A percentile compares a stretch with the other conserved stretches of the same genome.
Evolutionary conservation across 2,888 invertebrate genomes (phyloP).

Genomic region (Tribolium freemani): DNA sequence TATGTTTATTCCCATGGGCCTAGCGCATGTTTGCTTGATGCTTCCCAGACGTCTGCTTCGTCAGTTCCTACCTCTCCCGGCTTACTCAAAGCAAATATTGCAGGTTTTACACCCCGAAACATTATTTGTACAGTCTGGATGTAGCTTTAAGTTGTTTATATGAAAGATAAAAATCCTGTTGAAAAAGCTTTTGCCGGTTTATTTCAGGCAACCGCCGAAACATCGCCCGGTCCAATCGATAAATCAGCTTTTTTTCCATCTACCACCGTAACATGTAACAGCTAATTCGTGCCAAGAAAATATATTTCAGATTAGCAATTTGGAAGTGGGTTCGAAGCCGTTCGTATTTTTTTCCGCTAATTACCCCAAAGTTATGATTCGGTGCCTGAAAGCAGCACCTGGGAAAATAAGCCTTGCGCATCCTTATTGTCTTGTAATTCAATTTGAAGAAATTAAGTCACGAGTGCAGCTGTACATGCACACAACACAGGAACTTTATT

Average conservation of each 20-base stretch:
- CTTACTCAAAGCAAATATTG: neutral
- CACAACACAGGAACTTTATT: constrained; percentile 7
- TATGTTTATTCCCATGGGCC: too few relatives aligned
- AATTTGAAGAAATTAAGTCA: constrained; percentile 12
- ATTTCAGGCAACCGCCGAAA: constrained; percentile 21
- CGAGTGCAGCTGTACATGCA: constrained; percentile 5
- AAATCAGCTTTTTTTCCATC: constrained; percentile 27
- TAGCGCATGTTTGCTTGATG: too few relatives aligned
- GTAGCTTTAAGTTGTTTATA: constrained; percentile 17
- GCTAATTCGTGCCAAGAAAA: constrained; percentile 11
- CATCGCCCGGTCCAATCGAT: constrained; percentile 23
- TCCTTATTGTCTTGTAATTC: neutral
- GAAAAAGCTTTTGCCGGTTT: constrained; percentile 17
- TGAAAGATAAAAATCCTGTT: constrained; percentile 10
- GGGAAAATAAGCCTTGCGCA: constrained; percentile 5
- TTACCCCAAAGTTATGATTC: neutral
- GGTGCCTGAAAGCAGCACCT: neutral
- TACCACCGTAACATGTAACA: constrained; percentile 6
- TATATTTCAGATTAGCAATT: neutral
- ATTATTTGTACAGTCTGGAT: constrained; percentile 2
- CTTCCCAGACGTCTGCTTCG: neutral
- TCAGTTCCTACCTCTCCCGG: neutral
- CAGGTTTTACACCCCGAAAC: constrained; percentile 1
- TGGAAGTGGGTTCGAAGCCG: too few relatives aligned
- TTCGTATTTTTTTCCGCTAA: neutral